Conservation (phyloP, 2,113 vertebrate genomes). For the Toxotes jaculatrix region DNA sequence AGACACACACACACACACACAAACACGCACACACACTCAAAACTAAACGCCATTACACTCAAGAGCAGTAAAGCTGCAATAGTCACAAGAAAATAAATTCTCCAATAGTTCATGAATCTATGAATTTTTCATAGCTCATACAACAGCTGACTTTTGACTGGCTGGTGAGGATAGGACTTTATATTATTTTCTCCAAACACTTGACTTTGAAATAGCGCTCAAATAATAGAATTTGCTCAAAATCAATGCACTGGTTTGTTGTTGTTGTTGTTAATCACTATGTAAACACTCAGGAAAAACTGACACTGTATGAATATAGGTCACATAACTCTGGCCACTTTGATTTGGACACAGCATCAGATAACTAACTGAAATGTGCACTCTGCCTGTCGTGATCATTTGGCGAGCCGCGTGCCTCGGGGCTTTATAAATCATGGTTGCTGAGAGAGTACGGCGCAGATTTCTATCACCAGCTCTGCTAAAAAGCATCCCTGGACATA, state of each 20-base stretch:
- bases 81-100: slow-evolving; percentile 44
- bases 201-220: background rate
- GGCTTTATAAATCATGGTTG: slow-evolving; percentile 61
- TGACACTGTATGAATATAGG: too few relatives aligned
- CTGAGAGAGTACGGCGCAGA: slow-evolving; percentile 43
- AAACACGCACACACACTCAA: background rate
- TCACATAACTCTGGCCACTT: background rate
- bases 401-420: slow-evolving; percentile 25
- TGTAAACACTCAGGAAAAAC: background rate
- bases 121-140: slow-evolving; percentile 53
- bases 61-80: slow-evolving; percentile 39
- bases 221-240: background rate
- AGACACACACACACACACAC: background rate
- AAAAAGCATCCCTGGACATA: slow-evolving; percentile 53
- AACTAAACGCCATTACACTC: slow-evolving; percentile 9
- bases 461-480: slow-evolving; percentile 54
- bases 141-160: slow-evolving; percentile 14
- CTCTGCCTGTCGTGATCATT: slow-evolving; percentile 36
- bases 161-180: background rate
- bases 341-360: background rate
- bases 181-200: slow-evolving; percentile 14
- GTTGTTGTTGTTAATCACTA: slow-evolving; percentile 1
- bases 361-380: slow-evolving; percentile 3
- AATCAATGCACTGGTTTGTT: background rate
- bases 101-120: slow-evolving; percentile 53